Conservation (phyloP, 2,113 vertebrate genomes). For the Microcebus jonahi region DNA sequence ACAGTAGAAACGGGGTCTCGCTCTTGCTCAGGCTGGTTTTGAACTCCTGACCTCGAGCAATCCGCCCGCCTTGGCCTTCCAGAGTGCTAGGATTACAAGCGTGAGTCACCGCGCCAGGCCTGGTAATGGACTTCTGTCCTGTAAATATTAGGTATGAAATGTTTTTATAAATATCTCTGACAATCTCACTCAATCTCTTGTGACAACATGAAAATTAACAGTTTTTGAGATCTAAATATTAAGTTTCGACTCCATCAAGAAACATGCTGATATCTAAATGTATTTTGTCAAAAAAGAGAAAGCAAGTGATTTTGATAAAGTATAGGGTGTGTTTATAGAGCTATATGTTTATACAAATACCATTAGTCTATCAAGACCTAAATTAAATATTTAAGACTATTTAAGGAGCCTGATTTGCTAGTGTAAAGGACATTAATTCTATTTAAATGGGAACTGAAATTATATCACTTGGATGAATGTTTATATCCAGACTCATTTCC, state of each 20-base stretch:
- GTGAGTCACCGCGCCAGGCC: no score
- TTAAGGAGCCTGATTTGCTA: background rate
- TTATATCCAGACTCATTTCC: background rate
- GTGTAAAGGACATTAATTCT: background rate
- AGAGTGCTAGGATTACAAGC: no score
- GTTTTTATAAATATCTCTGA: background rate
- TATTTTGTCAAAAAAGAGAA: background rate
- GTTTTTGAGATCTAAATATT: background rate
- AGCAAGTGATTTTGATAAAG: background rate
- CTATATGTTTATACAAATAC: background rate
- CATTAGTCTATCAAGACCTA: background rate
- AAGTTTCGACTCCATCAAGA: background rate
- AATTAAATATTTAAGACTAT: background rate
- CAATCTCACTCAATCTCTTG: background rate
- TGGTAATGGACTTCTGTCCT: background rate
- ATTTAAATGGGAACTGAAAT: background rate
- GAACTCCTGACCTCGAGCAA: no score
- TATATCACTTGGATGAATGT: background rate
- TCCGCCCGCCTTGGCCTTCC: no score
- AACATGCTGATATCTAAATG: background rate
- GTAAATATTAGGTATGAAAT: background rate
- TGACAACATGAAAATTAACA: background rate
- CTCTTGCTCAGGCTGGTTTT: no score
- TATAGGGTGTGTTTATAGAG: conserved; percentile 8
- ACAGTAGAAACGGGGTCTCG: no score